These are phyloP conservation scores for Schizopygopsis malacanthus DNA, from an alignment of 2,797 vertebrate genomes.

Conservation along the genomic window DNA sequence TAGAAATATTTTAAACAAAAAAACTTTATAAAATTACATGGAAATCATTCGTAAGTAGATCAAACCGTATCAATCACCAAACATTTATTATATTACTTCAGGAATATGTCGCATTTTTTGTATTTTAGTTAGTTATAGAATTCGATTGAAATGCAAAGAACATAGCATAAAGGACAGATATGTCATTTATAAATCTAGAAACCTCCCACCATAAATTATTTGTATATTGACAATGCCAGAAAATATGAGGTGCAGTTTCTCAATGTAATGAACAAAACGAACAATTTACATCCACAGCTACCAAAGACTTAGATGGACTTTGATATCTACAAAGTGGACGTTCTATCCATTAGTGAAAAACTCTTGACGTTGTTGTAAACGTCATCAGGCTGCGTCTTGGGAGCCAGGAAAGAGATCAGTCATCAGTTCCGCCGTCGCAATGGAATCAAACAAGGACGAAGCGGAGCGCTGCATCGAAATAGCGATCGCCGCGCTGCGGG, in stretches of 20 bases:
- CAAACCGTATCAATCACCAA: not conserved
- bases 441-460: conserved; percentile 99
- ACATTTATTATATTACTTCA: not conserved
- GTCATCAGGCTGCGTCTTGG: conserved; percentile 72
- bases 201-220: not conserved
- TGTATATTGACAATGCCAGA: not conserved
- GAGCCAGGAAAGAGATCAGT: conserved; percentile 78
- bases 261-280: not conserved
- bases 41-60: not conserved
- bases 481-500: conserved; percentile 82
- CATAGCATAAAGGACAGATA: too few species aligned
- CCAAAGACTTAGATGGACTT: too few species aligned
- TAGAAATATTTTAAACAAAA: not conserved
- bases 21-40: not conserved
- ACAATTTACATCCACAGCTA: not conserved
- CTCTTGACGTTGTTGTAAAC: conserved; percentile 40
- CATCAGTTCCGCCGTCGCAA: conserved; percentile 86
- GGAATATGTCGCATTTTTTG: not conserved
- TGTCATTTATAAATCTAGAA: not conserved
- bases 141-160: not conserved
- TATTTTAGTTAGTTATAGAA: not conserved
- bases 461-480: conserved; percentile 94
- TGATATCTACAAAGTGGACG: not conserved
- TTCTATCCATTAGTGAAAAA: not conserved
- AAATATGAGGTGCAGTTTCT: not conserved